These are phyloP conservation scores for Parus major DNA, from an alignment of 2,113 vertebrate species.

Conservation along the genomic window DNA sequence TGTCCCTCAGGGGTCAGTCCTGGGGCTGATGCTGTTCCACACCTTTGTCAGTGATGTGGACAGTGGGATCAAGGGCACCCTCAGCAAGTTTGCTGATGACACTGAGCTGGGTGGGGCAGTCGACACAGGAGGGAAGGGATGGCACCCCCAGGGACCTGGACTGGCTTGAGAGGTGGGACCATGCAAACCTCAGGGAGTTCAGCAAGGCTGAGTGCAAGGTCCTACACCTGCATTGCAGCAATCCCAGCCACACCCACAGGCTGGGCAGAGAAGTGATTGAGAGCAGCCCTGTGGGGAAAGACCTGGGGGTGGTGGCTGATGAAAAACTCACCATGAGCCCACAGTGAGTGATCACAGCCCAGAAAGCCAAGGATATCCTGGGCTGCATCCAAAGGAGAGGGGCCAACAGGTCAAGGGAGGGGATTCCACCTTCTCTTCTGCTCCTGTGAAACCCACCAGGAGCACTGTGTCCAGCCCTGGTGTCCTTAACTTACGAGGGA, in stretches of 20 bases:
- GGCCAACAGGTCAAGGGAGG: too few species aligned
- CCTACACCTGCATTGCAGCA: rapidly evolving
- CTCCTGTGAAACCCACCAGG: background rate
- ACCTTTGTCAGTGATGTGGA: background rate
- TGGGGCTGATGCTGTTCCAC: rapidly evolving
- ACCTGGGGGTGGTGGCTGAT: background rate
- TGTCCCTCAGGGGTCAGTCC: background rate
- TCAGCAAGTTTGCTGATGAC: background rate
- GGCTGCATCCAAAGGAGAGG: rapidly evolving
- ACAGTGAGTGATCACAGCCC: background rate
- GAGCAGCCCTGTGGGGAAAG: background rate
- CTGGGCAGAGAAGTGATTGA: background rate
- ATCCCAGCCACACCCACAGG: background rate
- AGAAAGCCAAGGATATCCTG: background rate
- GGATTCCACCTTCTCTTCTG: rapidly evolving
- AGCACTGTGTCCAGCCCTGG: background rate
- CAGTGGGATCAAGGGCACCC: background rate
- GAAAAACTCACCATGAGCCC: background rate
- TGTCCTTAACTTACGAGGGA: background rate
- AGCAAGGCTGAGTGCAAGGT: background rate
- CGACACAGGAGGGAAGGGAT: background rate
- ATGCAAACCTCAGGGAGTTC: background rate
- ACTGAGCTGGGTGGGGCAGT: background rate
- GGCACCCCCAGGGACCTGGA: background rate
- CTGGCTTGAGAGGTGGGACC: background rate